These are phyloP conservation scores for Salvelinus sp. DNA, from an alignment of 2,113 vertebrate genomes.

Conservation along the genomic window DNA sequence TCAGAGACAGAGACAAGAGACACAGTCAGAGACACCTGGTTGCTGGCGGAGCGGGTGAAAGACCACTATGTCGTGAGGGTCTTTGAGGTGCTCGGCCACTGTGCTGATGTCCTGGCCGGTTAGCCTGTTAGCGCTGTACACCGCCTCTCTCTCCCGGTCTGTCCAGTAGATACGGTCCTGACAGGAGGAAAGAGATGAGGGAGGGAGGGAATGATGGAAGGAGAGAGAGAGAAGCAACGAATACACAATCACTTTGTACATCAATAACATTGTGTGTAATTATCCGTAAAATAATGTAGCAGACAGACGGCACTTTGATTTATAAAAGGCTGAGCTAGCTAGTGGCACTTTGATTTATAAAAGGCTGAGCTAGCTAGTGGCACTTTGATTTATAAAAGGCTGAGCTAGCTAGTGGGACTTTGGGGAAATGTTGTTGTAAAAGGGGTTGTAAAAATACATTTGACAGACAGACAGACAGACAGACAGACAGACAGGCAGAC, in stretches of 20 bases:
- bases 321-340: too few relatives aligned
- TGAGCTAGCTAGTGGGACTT: too few relatives aligned
- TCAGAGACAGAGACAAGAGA: slow-evolving; percentile 74
- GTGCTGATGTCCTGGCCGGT: slow-evolving; percentile 85
- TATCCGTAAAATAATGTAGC: neutral
- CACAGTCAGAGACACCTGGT: slow-evolving; percentile 88
- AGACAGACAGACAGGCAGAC: too few relatives aligned
- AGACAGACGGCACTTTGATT: too few relatives aligned
- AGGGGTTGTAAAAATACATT: too few relatives aligned
- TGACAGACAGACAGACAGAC: too few relatives aligned
- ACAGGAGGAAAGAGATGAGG: slow-evolving; percentile 12
- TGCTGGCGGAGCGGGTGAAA: slow-evolving; percentile 94
- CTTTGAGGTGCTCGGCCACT: slow-evolving; percentile 93
- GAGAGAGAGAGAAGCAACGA: too few relatives aligned
- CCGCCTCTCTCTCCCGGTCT: slow-evolving; percentile 89
- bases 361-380: too few relatives aligned
- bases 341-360: too few relatives aligned
- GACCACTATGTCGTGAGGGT: slow-evolving; percentile 93
- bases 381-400: too few relatives aligned
- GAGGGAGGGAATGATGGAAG: neutral
- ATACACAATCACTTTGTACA: neutral
- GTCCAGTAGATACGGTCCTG: slow-evolving; percentile 99
- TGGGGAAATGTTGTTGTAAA: too few relatives aligned
- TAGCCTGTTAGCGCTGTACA: slow-evolving; percentile 93
- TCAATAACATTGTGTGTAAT: too few relatives aligned